Evolutionary conservation across 2,797 vertebrate genomes (phyloP).

Genomic region (Chromis chromis): DNA sequence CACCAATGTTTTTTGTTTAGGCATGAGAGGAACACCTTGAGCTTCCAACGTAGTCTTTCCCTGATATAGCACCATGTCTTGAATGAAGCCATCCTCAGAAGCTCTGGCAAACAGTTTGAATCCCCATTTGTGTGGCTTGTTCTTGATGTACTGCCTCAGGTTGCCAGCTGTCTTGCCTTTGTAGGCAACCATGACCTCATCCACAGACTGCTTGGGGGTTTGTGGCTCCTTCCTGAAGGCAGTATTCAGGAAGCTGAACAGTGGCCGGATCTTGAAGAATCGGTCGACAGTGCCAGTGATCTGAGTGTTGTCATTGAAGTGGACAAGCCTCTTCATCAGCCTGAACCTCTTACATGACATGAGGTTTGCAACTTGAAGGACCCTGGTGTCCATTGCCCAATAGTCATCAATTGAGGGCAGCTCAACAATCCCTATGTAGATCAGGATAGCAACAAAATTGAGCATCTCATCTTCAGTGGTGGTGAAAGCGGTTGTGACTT

Average conservation of each 20-base stretch:
- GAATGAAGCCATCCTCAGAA: conserved; percentile 7
- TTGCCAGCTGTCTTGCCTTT: conserved; percentile 33
- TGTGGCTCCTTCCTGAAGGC: conserved; percentile 22
- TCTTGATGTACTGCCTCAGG: conserved; percentile 17
- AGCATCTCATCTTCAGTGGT: conserved; percentile 22
- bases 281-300: background rate
- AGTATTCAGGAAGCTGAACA: conserved; percentile 13
- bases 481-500: conserved; percentile 17
- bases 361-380: conserved; percentile 31
- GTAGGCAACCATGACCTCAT: conserved; percentile 39
- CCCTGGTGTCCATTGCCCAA: conserved; percentile 20
- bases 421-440: conserved; percentile 12
- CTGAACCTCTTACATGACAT: conserved; percentile 36
- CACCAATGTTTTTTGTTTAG: conserved; percentile 20
- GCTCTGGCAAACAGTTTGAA: conserved; percentile 27
- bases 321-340: conserved; percentile 3
- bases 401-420: conserved; percentile 7
- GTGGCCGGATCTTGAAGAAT: conserved; percentile 20
- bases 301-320: conserved; percentile 14
- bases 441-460: conserved; percentile 2
- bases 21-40: background rate
- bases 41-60: conserved; percentile 10
- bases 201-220: conserved; percentile 20
- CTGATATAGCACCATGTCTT: conserved; percentile 15
- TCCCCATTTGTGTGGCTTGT: conserved; percentile 14